These are phyloP conservation scores for Cabera pusaria DNA, from an alignment of 2,888 invertebrate species.

Conservation along the genomic window DNA sequence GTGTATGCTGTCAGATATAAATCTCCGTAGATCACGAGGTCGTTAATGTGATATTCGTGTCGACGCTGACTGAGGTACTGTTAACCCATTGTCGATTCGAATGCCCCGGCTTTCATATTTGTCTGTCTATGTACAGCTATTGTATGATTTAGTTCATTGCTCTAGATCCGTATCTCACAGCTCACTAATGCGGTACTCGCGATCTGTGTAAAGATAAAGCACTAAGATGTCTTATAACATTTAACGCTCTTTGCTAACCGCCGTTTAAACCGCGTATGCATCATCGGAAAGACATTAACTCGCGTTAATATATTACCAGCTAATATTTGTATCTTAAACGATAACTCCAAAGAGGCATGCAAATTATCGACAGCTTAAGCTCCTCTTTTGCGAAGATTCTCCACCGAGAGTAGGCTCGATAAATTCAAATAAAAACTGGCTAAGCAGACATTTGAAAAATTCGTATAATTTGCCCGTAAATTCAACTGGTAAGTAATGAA, in stretches of 20 bases:
- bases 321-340: too few species aligned
- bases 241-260: background rate
- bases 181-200: constrained; percentile 31
- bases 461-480: constrained; percentile 26
- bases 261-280: too few species aligned
- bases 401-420: background rate
- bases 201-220: constrained; percentile 16
- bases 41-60: constrained; percentile 81
- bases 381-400: background rate
- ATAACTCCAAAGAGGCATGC: too few species aligned
- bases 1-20: constrained; percentile 70
- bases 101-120: constrained; percentile 66
- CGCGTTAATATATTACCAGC: background rate
- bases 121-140: constrained; percentile 53
- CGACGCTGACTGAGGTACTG: constrained; percentile 72
- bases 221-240: constrained; percentile 1
- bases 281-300: background rate
- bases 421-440: constrained; percentile 6
- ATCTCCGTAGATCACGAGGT: constrained; percentile 78
- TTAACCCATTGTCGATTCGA: constrained; percentile 78
- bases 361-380: background rate
- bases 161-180: constrained; percentile 44
- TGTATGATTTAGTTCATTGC: constrained; percentile 57
- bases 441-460: constrained; percentile 11
- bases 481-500: constrained; percentile 28